Base-by-base conservation (phyloP, 2,888 invertebrate genomes). In the Caenorhabditis sulstoni region DNA sequence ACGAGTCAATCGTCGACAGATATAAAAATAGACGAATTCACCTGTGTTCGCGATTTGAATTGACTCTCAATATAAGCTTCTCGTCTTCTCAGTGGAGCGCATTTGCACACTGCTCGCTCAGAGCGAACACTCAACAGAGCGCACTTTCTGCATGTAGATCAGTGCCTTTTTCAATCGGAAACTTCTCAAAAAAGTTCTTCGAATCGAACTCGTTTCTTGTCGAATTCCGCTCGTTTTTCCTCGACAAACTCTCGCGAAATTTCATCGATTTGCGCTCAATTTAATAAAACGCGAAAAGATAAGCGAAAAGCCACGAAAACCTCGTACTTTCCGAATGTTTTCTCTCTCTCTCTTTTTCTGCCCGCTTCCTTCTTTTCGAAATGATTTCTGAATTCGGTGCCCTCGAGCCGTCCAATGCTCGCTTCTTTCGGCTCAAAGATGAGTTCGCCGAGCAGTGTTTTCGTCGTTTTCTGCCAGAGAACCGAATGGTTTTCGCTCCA, bases 351-450 rank as follows among this genome's bases (percentile, higher is more conserved):
- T 29, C 22, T 20, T 22, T 22, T 11, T 55, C 18, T 23, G 14
- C 35, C n/a, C 47, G n/a, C 18, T 52, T 52, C n/a, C n/a, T n/a
- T n/a, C n/a, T n/a, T 7, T 35, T 61, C 45, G 12, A n/a, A 58
- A 23, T 49, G 47, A 37, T 55, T 47, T 61, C 61, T 45, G 61
- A 29, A 23, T 16, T 4, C n/a, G 37, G 11, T 41, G 52, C 20
- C 61, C 45, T 70, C 61, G 45, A 55, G 61, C 18, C 55, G 70
- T 70, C 55, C 70, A 70, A 62, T 53, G 58, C 67, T 68, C 64
- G 53, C 16, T 35, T 18, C 20, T 41, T 37, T 37, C 50, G 47
- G 66, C 66, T 67, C 70, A 70, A 70, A 70, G 62, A 70, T 70
- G 70, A 70, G 35, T 52, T 52, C 49, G 20, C 45, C 29, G 58